A percentile compares a stretch with the other conserved stretches of the same genome.
Conservation (phyloP, 2,888 invertebrate genomes). For the Drosophila mimetica region DNA sequence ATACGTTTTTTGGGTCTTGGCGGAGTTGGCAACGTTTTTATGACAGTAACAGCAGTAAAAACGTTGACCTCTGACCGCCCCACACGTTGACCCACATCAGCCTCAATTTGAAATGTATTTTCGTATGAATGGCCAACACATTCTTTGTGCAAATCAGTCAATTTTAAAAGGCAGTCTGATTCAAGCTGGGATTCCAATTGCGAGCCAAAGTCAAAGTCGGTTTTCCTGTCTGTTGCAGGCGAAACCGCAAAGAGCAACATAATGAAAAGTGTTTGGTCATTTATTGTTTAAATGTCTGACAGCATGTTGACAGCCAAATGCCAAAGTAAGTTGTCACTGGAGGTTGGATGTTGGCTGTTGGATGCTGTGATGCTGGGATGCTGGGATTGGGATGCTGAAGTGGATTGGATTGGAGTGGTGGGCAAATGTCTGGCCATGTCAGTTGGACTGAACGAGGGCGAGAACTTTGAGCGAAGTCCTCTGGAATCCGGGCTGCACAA, state of each 20-base stretch:
- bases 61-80: conserved; percentile 67
- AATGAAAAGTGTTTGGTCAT: conserved; percentile 80
- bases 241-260: conserved; percentile 76
- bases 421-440: conserved; percentile 50
- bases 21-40: conserved; percentile 71
- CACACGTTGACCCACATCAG: conserved; percentile 71
- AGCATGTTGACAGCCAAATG: conserved; percentile 80
- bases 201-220: conserved; percentile 32
- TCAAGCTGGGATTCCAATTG: conserved; percentile 19
- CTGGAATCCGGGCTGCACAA: conserved; percentile 23
- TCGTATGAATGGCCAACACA: conserved; percentile 40
- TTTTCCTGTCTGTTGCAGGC: conserved; percentile 49
- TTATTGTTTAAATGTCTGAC: conserved; percentile 78
- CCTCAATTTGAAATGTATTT: conserved; percentile 21
- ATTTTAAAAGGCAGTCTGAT: conserved; percentile 1
- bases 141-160: conserved; percentile 36
- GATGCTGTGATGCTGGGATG: not conserved
- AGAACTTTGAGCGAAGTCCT: conserved; percentile 23
- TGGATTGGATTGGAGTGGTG: conserved; percentile 23
- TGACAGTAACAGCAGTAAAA: conserved; percentile 78
- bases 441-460: conserved; percentile 29
- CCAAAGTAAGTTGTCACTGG: conserved; percentile 77
- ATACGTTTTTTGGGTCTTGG: conserved; percentile 14
- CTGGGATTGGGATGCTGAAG: not conserved
- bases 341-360: not conserved